phyloP scores from a whole-genome alignment of 2,113 vertebrate genomes.

The Myotis yumanensis region DNA sequence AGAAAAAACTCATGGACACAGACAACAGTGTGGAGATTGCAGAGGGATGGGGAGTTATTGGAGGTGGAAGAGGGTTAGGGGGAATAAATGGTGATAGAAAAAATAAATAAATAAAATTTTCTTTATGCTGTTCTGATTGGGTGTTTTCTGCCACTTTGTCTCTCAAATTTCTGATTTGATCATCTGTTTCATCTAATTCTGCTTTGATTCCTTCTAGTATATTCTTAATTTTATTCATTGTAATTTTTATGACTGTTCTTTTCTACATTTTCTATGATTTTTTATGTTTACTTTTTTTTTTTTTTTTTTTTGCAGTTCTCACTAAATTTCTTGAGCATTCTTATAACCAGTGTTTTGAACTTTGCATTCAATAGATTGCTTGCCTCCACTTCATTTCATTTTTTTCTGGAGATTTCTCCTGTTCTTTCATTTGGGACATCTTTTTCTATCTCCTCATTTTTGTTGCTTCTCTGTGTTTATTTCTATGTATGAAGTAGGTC shows the following conservation, averaged over 20 bases:
- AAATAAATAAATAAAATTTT: too few relatives aligned
- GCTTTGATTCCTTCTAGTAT: background rate
- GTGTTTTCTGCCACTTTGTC: background rate
- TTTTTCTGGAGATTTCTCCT: background rate
- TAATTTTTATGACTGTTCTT: background rate
- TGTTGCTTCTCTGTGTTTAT: background rate
- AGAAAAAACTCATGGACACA: too few relatives aligned
- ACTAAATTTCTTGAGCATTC: background rate
- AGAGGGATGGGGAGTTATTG: too few relatives aligned
- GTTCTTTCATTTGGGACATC: background rate
- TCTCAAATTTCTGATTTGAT: background rate
- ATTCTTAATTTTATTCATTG: background rate
- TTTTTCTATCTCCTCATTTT: background rate
- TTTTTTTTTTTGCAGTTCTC: background rate
- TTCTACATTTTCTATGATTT: background rate
- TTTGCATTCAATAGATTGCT: background rate
- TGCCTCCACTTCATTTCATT: background rate
- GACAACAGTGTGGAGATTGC: too few relatives aligned
- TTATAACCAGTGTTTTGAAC: background rate
- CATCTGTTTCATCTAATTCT: background rate
- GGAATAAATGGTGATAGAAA: too few relatives aligned
- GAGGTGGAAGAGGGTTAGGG: too few relatives aligned
- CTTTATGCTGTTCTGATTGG: background rate
- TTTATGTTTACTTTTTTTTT: background rate
- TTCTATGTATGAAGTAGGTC: background rate